Evolutionary conservation across 2,113 vertebrate species (phyloP).

Genomic region (Myrmophylax atrothorax): DNA sequence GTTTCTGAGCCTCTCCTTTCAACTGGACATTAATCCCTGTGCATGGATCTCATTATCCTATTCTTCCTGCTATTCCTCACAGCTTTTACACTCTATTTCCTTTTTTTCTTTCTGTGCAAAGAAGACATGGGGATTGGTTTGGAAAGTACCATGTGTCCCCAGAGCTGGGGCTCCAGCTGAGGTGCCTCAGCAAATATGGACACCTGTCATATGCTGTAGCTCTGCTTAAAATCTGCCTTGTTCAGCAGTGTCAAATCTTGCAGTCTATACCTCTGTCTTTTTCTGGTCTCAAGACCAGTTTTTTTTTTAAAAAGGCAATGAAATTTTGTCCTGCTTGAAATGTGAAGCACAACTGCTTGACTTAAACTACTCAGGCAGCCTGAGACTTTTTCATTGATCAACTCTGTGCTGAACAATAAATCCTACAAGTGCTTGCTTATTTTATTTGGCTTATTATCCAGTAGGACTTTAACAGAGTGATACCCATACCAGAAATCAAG

Average conservation of each 20-base stretch:
- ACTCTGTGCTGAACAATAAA: neutral
- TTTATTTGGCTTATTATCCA: neutral
- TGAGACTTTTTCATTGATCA: neutral
- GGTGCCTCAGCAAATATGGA: neutral
- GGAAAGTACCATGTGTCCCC: neutral
- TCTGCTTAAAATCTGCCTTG: neutral
- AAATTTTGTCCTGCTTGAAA: neutral
- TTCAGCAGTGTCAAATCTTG: neutral
- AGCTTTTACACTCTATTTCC: neutral
- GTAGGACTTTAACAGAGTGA: neutral
- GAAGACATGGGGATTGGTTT: neutral
- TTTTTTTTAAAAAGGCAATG: neutral
- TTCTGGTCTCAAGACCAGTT: neutral
- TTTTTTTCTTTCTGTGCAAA: neutral
- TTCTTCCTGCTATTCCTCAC: neutral
- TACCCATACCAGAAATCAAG: neutral
- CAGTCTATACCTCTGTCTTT: neutral
- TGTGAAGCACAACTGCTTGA: neutral
- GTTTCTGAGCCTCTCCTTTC: neutral
- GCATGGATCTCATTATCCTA: neutral
- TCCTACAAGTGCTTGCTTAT: neutral
- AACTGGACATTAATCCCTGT: neutral
- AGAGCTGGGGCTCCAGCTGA: neutral
- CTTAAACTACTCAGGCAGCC: neutral
- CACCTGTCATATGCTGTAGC: neutral